Percentiles rank a stretch among this genome's conserved stretches.
These are phyloP conservation scores for Morone saxatilis DNA, from an alignment of 2,113 vertebrate genomes.

Conservation along the genomic window DNA sequence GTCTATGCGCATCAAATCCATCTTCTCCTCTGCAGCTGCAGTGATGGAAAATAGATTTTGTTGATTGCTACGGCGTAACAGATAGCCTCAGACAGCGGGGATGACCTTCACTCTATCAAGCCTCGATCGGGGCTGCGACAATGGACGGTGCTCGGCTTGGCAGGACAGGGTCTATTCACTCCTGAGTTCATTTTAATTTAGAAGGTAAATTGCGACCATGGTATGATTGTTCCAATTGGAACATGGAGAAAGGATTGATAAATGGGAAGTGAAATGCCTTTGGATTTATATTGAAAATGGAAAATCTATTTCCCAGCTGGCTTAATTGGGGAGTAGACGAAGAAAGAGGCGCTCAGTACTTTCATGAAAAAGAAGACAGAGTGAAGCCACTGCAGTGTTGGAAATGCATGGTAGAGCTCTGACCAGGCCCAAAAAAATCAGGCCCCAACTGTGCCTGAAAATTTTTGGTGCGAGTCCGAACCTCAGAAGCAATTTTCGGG, in stretches of 20 bases:
- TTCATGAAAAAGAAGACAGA: conserved; percentile 10
- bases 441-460: no score
- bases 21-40: conserved; percentile 39
- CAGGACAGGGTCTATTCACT: conserved; percentile 32
- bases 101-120: conserved; percentile 65
- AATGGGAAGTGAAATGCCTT: conserved; percentile 5
- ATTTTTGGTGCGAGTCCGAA: no score
- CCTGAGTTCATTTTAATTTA: conserved; percentile 33
- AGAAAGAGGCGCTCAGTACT: neutral
- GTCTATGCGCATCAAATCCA: conserved; percentile 60
- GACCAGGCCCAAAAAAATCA: no score
- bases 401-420: no score
- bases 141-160: conserved; percentile 17
- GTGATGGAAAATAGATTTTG: conserved; percentile 65
- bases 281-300: conserved; percentile 32
- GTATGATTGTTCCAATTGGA: conserved; percentile 38
- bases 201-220: conserved; percentile 31
- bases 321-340: conserved; percentile 24
- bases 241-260: conserved; percentile 13
- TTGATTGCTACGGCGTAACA: conserved; percentile 57
- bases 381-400: neutral
- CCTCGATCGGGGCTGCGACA: conserved; percentile 40
- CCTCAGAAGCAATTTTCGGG: no score
- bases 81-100: conserved; percentile 36
- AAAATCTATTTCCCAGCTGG: conserved; percentile 30